Evolutionary conservation across 2,888 invertebrate genomes (phyloP).

Genomic region (Palloptera scutellata): DNA sequence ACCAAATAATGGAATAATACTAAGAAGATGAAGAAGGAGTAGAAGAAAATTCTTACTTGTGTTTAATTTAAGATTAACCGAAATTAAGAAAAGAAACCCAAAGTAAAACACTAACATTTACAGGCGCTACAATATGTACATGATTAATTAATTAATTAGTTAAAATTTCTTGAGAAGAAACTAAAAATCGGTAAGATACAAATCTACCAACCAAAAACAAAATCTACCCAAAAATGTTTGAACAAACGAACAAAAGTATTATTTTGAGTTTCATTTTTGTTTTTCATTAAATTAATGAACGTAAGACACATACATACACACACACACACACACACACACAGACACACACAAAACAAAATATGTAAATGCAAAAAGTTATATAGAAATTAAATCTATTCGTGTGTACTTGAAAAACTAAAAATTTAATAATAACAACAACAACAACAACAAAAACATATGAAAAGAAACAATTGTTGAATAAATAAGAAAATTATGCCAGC

Average conservation of each 20-base stretch:
- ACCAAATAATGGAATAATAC: too few relatives aligned
- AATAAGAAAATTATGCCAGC: constrained; percentile 27
- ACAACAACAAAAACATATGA: constrained; percentile 15
- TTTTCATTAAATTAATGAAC: not conserved
- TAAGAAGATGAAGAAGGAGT: constrained; percentile 29
- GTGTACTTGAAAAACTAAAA: too few relatives aligned
- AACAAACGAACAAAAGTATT: constrained; percentile 30
- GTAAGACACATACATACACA: constrained; percentile 5
- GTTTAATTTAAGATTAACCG: constrained; percentile 27
- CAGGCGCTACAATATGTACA: constrained; percentile 58
- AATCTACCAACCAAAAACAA: constrained; percentile 23
- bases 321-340: constrained; percentile 11
- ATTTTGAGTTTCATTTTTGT: constrained; percentile 13
- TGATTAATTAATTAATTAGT: constrained; percentile 48
- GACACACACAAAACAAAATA: too few relatives aligned
- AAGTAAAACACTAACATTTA: constrained; percentile 36
- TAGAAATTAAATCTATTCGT: constrained; percentile 12
- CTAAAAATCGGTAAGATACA: constrained; percentile 29
- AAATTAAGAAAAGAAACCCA: constrained; percentile 26
- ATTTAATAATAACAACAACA: constrained; percentile 13
- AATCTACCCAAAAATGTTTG: constrained; percentile 13
- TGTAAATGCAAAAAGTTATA: constrained; percentile 8
- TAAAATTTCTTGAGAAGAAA: constrained; percentile 22
- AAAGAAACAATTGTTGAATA: constrained; percentile 22
- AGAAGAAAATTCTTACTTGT: constrained; percentile 26